Evolutionary conservation across 2,888 invertebrate species (phyloP).

Genomic region (Chesias legatella): DNA sequence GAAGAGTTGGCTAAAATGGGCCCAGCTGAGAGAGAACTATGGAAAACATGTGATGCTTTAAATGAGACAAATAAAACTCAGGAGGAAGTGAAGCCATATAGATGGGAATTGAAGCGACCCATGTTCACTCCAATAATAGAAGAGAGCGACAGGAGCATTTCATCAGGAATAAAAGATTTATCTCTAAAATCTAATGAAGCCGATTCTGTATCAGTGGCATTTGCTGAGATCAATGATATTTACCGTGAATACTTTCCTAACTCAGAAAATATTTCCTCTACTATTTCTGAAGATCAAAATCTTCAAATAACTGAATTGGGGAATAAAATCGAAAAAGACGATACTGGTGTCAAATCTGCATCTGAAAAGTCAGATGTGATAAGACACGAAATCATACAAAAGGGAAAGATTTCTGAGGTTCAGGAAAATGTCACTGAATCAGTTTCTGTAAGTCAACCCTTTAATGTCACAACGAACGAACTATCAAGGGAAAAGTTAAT

Average conservation of each 20-base stretch:
- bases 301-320: conserved; percentile 32
- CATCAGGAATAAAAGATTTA: conserved; percentile 48
- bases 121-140: conserved; percentile 69
- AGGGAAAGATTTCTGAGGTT: conserved; percentile 79
- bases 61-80: conserved; percentile 39
- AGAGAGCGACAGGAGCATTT: conserved; percentile 62
- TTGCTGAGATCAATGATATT: conserved; percentile 69
- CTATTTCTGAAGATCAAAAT: conserved; percentile 37
- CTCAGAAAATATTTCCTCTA: conserved; percentile 46
- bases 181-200: conserved; percentile 44
- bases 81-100: conserved; percentile 47
- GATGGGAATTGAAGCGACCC: conserved; percentile 53
- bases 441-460: conserved; percentile 74
- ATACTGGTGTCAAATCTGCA: conserved; percentile 69
- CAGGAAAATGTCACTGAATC: conserved; percentile 77
- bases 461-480: conserved; percentile 44
- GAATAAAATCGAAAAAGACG: conserved; percentile 27
- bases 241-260: conserved; percentile 61
- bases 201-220: conserved; percentile 66
- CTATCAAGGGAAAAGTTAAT: conserved; percentile 23
- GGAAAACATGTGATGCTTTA: conserved; percentile 57
- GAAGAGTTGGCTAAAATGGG: conserved; percentile 61
- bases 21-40: conserved; percentile 71
- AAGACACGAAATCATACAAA: conserved; percentile 58
- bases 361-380: conserved; percentile 77